Base-by-base conservation (phyloP, 2,797 vertebrate species). In the Chloroceryle inda region DNA sequence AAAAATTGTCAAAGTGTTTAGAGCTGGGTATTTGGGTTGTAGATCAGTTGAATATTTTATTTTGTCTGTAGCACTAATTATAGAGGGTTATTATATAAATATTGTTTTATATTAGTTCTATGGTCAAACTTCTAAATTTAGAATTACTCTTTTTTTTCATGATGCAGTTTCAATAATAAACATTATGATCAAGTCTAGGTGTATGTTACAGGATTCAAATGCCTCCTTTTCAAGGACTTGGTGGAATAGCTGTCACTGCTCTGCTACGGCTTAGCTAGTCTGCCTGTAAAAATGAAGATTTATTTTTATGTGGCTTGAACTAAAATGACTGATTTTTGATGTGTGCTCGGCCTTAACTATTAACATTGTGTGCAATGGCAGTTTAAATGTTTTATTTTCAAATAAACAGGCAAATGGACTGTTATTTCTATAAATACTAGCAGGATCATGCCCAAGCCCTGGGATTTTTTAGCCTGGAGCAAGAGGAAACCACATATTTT, bases 401-500 rank as follows among this genome's bases (percentile, higher is more conserved):
- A 89, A 96, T 79, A 94, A 93, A 92, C 73, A 89, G 59, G 96
- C 29, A 40, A 94, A 92, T 67, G 84, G 52, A 62, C 68, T 82
- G 75, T 91, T 94, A 95, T 93, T 96, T 97, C 92, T 95, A 79
- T 79, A 95, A 96, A 75, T 88, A 89, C 52, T 86, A 85, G 88
- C 79, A 95, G 85, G 89, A 96, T 93, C 94, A 68, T 95, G 88
- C 88, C 77, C 83, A 93, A 94, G 91, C 92, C 56, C 72, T 68
- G 61, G 53, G 91, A 89, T 85, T 96, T 97, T 95, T 95, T 91
- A 89, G 92, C 90, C 89, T 85, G 85, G 44, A 96, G 84, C 86
- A 89, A 86, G 85, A 89, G 85, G 91, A 97, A 96, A 96, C 96
- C 96, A 96, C 92, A 97, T 37, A 83, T 94, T 97, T 96, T 96